Conservation (phyloP, 2,113 vertebrate species). For the Pandion haliaetus region DNA sequence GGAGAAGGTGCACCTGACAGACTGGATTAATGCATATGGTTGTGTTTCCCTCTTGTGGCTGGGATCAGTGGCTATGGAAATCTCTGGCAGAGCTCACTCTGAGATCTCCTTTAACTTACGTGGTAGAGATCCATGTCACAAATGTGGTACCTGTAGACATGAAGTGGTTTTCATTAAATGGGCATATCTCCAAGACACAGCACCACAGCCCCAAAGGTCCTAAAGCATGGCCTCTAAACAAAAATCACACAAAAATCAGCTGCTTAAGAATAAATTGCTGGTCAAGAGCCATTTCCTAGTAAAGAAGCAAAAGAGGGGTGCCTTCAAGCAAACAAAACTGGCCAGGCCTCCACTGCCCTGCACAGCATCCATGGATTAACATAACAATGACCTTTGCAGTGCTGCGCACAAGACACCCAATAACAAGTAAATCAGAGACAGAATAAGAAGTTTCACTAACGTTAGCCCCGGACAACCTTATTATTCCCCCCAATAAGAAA, state of each 20-base stretch:
- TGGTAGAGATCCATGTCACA: neutral
- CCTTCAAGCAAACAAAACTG: neutral
- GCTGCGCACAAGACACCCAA: neutral
- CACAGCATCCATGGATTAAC: neutral
- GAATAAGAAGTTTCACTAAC: neutral
- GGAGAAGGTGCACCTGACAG: neutral
- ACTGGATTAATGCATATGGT: neutral
- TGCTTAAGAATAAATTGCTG: neutral
- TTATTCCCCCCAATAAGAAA: neutral
- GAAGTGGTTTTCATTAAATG: neutral
- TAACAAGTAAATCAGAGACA: neutral
- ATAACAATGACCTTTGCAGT: neutral
- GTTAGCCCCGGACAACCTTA: neutral
- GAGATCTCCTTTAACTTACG: neutral
- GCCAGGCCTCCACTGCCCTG: neutral
- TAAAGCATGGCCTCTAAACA: neutral
- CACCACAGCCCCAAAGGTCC: neutral
- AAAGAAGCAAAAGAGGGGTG: neutral
- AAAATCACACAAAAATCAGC: neutral
- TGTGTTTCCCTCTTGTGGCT: constrained; percentile 40
- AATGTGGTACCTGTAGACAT: too few species aligned
- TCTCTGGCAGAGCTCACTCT: neutral
- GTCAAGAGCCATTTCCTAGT: neutral
- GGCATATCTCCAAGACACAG: rapidly evolving
- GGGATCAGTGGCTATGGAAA: neutral